These are phyloP conservation scores for Lichenostomus cassidix DNA, from an alignment of 2,113 vertebrate species.

Conservation along the genomic window DNA sequence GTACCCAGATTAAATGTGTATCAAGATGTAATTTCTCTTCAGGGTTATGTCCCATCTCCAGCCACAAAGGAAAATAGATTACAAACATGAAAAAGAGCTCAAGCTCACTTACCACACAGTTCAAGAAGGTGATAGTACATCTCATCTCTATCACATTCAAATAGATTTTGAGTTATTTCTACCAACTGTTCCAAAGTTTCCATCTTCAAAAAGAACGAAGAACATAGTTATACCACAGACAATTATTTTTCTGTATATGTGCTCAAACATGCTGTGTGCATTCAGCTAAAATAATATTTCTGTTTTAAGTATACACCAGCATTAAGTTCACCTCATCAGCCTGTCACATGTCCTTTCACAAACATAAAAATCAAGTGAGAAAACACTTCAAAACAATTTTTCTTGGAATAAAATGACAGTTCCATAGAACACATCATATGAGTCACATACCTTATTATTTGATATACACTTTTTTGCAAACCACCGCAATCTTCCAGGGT, in stretches of 20 bases:
- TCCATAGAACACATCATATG: neutral
- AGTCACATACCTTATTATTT: slow-evolving; percentile 78
- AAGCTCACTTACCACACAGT: slow-evolving; percentile 83
- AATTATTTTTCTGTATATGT: neutral
- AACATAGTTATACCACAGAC: neutral
- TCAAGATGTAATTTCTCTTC: neutral
- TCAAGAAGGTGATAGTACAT: slow-evolving; percentile 86
- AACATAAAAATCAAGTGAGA: neutral
- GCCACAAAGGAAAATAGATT: neutral
- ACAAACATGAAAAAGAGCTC: neutral
- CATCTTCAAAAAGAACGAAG: slow-evolving; percentile 73
- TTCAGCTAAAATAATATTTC: slow-evolving; percentile 6
- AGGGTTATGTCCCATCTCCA: neutral
- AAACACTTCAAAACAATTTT: slow-evolving; percentile 21
- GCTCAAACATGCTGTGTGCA: neutral
- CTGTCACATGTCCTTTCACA: neutral
- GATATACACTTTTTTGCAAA: slow-evolving; percentile 84
- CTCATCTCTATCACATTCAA: slow-evolving; percentile 93
- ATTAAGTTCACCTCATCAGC: slow-evolving; percentile 33
- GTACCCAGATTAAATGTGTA: fast-evolving
- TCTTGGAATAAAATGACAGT: neutral
- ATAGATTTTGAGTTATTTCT: slow-evolving; percentile 86
- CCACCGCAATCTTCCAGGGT: slow-evolving; percentile 83
- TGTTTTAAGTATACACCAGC: neutral
- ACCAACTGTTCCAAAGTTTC: slow-evolving; percentile 87